Conservation (phyloP, 2,888 invertebrate species). For the Proisotoma minuta region DNA sequence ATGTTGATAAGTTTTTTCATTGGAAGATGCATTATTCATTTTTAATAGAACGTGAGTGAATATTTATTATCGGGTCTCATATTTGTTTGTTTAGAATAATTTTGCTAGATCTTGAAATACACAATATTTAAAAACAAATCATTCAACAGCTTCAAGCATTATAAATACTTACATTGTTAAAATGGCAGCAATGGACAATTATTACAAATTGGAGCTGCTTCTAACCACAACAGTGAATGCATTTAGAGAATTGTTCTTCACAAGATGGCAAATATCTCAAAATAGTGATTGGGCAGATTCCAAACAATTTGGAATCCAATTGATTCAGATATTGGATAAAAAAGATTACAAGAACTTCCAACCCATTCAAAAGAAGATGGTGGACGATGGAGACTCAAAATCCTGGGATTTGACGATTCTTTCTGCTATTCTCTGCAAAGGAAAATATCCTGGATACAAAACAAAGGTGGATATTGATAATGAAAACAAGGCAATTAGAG, state of each 20-base stretch:
- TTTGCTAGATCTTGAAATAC: no score
- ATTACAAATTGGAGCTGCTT: not conserved
- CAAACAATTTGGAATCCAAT: not conserved
- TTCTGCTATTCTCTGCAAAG: not conserved
- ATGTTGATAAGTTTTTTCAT: no score
- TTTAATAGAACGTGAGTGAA: no score
- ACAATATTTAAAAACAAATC: no score
- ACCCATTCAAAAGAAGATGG: not conserved
- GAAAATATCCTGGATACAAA: not conserved
- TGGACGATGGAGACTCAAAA: not conserved
- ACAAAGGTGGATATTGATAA: not conserved
- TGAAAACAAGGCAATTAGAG: not conserved
- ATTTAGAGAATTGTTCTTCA: not conserved
- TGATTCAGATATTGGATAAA: not conserved
- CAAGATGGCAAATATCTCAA: not conserved
- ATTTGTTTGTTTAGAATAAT: no score
- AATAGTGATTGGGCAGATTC: not conserved
- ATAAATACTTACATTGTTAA: no score
- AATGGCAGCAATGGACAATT: not conserved
- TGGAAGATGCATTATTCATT: no score
- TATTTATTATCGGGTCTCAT: no score
- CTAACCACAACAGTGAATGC: not conserved
- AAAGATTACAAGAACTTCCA: not conserved
- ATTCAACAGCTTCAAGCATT: no score
- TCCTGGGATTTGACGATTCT: not conserved